Conservation (phyloP, 2,888 invertebrate species). For the Ecliptopera silaceata region DNA sequence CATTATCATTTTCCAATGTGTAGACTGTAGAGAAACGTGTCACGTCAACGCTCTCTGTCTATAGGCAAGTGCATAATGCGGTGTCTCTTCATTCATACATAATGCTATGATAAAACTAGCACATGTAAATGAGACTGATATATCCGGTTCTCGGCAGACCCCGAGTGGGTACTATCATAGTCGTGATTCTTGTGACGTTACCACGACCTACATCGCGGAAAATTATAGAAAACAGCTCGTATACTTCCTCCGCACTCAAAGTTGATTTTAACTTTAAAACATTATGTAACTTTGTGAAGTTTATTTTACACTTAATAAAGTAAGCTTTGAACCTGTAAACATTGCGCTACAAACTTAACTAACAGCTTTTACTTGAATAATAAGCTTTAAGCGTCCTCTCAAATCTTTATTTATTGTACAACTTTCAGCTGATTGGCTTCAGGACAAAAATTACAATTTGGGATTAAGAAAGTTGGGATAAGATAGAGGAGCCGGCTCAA, state of each 20-base stretch:
- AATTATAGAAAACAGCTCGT: slow-evolving; percentile 49
- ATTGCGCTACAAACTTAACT: slow-evolving; percentile 3
- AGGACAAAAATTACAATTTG: too few species aligned
- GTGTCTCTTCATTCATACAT: slow-evolving; percentile 32
- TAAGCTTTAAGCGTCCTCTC: slow-evolving; percentile 11
- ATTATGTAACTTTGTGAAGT: not conserved
- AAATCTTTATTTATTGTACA: slow-evolving; percentile 14
- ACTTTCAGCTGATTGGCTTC: not conserved
- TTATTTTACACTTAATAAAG: slow-evolving; percentile 1
- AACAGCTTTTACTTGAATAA: slow-evolving; percentile 3
- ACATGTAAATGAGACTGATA: slow-evolving; percentile 52
- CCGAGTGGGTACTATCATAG: slow-evolving; percentile 15
- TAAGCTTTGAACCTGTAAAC: not conserved
- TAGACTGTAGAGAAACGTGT: slow-evolving; percentile 6
- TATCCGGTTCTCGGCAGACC: slow-evolving; percentile 40
- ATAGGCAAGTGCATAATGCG: slow-evolving; percentile 30
- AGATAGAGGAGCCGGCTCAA: too few species aligned
- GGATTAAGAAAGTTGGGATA: too few species aligned
- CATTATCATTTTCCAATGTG: too few species aligned
- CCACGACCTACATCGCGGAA: slow-evolving; percentile 49
- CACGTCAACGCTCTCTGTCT: slow-evolving; percentile 21
- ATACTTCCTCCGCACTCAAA: slow-evolving; percentile 15
- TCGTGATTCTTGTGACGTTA: slow-evolving; percentile 23
- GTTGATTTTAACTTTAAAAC: slow-evolving; percentile 37
- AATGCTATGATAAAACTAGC: slow-evolving; percentile 34